A percentile compares a stretch with the other conserved stretches of the same genome.
Conservation (phyloP, 2,797 vertebrate species). For the Pangasius djambal region DNA sequence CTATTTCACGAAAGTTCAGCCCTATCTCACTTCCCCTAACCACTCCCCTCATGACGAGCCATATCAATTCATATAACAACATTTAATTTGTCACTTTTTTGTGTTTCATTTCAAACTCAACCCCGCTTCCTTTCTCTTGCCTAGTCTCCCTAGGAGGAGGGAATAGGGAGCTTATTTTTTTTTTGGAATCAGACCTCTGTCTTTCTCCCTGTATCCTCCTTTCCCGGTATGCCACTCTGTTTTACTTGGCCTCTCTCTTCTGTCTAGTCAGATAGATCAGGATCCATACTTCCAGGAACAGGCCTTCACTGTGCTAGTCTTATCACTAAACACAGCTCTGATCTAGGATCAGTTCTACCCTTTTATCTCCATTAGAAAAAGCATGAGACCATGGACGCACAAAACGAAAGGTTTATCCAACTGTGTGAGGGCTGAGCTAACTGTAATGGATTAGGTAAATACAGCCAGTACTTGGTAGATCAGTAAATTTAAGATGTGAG, state of each 20-base stretch:
- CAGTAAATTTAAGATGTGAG: slow-evolving; percentile 7
- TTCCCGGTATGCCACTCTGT: slow-evolving; percentile 45
- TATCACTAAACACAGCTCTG: slow-evolving; percentile 23
- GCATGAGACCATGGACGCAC: not conserved
- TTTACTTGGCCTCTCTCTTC: slow-evolving; percentile 43
- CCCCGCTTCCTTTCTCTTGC: not conserved
- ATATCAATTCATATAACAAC: not conserved
- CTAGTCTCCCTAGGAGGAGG: not conserved
- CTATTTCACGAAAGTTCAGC: not conserved
- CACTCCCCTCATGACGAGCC: not conserved
- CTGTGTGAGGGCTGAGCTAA: slow-evolving; percentile 21
- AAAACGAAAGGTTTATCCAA: slow-evolving; percentile 32
- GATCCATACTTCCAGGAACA: slow-evolving; percentile 39
- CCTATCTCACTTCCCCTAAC: slow-evolving; percentile 13
- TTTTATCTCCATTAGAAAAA: not conserved
- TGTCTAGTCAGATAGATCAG: slow-evolving; percentile 20
- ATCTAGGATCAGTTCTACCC: slow-evolving; percentile 20
- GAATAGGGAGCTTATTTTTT: not conserved
- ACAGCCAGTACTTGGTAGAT: slow-evolving; percentile 20
- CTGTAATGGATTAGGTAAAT: slow-evolving; percentile 27
- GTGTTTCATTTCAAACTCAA: not conserved
- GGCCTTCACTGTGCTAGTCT: slow-evolving; percentile 15
- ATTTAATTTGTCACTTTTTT: not conserved
- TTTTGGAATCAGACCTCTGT: slow-evolving; percentile 9
- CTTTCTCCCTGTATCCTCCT: slow-evolving; percentile 13